Percentiles rank a stretch among this genome's conserved stretches.
These are phyloP conservation scores for Drosophila paracracens DNA, from an alignment of 2,888 invertebrate genomes.

Conservation along the genomic window DNA sequence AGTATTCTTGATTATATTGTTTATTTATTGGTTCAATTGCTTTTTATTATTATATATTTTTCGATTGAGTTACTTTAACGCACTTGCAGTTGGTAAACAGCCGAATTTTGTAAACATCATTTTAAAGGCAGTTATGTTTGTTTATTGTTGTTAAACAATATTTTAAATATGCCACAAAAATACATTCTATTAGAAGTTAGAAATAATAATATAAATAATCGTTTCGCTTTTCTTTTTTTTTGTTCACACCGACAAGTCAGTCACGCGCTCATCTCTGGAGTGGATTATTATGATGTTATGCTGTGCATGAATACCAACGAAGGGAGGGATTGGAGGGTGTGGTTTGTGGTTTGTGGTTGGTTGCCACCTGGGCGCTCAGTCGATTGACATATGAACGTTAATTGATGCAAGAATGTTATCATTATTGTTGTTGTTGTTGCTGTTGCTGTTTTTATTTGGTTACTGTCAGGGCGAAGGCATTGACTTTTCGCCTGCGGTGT, in stretches of 20 bases:
- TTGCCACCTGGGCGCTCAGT: conserved; percentile 11
- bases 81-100: no score
- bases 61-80: not conserved
- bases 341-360: not conserved
- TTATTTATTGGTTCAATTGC: not conserved
- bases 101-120: not conserved
- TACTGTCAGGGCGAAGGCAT: conserved; percentile 45
- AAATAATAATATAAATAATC: not conserved
- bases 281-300: conserved; percentile 16
- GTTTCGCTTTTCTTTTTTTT: not conserved
- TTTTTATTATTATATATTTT: not conserved
- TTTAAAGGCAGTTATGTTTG: not conserved
- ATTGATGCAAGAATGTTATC: conserved; percentile 41
- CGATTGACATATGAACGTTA: conserved; percentile 43
- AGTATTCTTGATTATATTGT: not conserved
- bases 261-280: conserved; percentile 16
- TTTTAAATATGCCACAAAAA: not conserved
- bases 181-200: not conserved
- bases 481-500: conserved; percentile 68
- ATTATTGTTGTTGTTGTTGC: conserved; percentile 7
- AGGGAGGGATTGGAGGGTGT: not conserved
- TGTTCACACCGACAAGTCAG: not conserved
- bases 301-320: conserved; percentile 4
- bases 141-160: not conserved
- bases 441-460: conserved; percentile 13